Evolutionary conservation across 2,888 invertebrate genomes (phyloP).

Genomic region (Cetonia aurata): DNA sequence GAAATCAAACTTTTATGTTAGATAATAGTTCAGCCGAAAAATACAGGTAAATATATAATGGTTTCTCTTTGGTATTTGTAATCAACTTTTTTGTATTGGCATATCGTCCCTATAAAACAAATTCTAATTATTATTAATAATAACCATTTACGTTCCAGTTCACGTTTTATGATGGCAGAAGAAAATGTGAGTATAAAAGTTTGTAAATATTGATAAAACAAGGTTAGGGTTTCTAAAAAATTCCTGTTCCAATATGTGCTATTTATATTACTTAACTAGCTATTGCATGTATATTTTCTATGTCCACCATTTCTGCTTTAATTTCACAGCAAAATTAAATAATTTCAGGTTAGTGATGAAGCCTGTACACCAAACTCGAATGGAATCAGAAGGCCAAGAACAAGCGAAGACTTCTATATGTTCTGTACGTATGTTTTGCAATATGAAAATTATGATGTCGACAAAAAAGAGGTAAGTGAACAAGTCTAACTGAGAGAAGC

Average conservation of each 20-base stretch:
- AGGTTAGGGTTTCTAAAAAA: constrained; percentile 56
- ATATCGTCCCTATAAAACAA: constrained; percentile 37
- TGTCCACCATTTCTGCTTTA: constrained; percentile 17
- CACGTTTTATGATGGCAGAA: constrained; percentile 58
- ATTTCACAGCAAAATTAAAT: constrained; percentile 1
- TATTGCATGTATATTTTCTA: constrained; percentile 15
- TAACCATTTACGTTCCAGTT: constrained; percentile 54
- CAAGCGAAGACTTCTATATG: constrained; percentile 69
- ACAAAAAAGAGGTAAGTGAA: constrained; percentile 65
- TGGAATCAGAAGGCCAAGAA: constrained; percentile 62
- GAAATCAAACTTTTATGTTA: constrained; percentile 51
- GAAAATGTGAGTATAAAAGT: constrained; percentile 58
- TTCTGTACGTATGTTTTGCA: constrained; percentile 70
- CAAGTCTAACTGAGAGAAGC: neutral
- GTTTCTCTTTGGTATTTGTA: constrained; percentile 43
- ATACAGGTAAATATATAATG: constrained; percentile 58
- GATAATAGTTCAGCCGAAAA: constrained; percentile 61
- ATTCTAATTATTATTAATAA: constrained; percentile 46
- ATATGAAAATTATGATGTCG: constrained; percentile 69
- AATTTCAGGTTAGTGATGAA: constrained; percentile 56
- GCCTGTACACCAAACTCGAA: constrained; percentile 50
- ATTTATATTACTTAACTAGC: constrained; percentile 43
- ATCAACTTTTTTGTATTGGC: constrained; percentile 42
- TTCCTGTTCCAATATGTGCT: constrained; percentile 46
- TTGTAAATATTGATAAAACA: constrained; percentile 50